Evolutionary conservation across 2,888 invertebrate species (phyloP).

Genomic region (Polyploca ridens): DNA sequence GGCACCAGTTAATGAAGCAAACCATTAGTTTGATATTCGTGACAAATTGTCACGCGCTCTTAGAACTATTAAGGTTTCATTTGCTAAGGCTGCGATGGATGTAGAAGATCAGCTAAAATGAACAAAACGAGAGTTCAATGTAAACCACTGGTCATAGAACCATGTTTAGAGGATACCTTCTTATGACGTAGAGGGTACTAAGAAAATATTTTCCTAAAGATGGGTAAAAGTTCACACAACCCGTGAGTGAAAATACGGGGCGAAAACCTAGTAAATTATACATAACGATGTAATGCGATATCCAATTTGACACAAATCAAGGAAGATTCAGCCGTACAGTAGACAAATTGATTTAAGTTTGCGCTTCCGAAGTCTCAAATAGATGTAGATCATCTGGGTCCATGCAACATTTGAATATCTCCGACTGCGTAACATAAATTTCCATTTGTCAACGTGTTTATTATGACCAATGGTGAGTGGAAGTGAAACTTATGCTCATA

Average conservation of each 20-base stretch:
- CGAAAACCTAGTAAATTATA: not conserved
- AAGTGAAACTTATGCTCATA: constrained; percentile 43
- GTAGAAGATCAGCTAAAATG: not conserved
- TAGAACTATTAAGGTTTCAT: not conserved
- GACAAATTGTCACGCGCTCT: constrained; percentile 1
- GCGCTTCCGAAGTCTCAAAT: not conserved
- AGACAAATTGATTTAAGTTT: not conserved
- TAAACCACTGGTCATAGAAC: no score
- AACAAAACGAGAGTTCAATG: no score
- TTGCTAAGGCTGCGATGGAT: not conserved
- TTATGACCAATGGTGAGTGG: constrained; percentile 28
- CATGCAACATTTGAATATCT: constrained; percentile 14
- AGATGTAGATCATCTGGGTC: constrained; percentile 5
- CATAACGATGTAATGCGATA: not conserved
- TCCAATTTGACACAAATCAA: no score
- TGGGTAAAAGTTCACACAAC: no score
- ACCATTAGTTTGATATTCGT: constrained; percentile 16
- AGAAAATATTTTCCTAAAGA: no score
- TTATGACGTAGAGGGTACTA: no score
- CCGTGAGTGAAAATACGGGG: no score
- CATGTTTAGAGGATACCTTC: no score
- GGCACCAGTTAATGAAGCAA: not conserved
- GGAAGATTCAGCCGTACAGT: no score
- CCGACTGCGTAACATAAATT: constrained; percentile 4
- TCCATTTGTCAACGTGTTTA: constrained; percentile 11